Evolutionary conservation across 2,797 vertebrate species (phyloP), one percentile per base, ranked within the genome.

Genomic region (Basileuterus tristriatus): DNA sequence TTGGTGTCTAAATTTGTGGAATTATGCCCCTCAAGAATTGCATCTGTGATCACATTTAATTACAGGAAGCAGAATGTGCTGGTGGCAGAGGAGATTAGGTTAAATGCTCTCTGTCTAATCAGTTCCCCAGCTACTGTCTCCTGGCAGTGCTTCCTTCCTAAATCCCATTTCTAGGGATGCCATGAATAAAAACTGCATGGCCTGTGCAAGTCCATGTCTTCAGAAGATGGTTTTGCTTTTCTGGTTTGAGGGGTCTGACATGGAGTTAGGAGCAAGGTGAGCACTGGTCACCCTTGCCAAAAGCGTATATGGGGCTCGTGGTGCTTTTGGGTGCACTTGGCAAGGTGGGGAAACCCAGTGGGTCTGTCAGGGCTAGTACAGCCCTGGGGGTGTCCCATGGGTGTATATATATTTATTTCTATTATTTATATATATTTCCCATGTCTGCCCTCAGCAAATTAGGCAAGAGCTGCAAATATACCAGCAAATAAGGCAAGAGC

Each of bases 1-100:
- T 91, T 63, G 59, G 47, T 88, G 70, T 79, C 69, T 81, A 80
- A 96, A 87, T 72, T 86, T 63, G 76, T 86, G 87, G 87, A 96
- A 94, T 96, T 92, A 88, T 60, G 32, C 37, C 83, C 76, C 77
- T 91, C 79, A 93, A 93, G 89, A 90, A 91, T 81, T 90, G 63
- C 65, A 63, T 95, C 89, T 89, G 63, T 87, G 93, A 91, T 96
- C 76, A 86, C 87, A 79, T 88, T 83, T 95, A 93, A 96, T 94
- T 95, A 63, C 85, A 86, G 74, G 85, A 96, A 76, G 80, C 87
- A 80, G 87, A 91, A 46, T 21, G 34, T 1, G 8, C 79, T 95
- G 0, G 0, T 9, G 7, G 67, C 71, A 90, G 94, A 89, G 78
- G 72, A 95, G 94, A 91, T 96, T 94, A 97, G 80, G 76, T 78